A percentile compares a stretch with the other conserved stretches of the same genome.
phyloP scores from a whole-genome alignment of 2,113 vertebrate genomes.

The Gavia stellata region DNA sequence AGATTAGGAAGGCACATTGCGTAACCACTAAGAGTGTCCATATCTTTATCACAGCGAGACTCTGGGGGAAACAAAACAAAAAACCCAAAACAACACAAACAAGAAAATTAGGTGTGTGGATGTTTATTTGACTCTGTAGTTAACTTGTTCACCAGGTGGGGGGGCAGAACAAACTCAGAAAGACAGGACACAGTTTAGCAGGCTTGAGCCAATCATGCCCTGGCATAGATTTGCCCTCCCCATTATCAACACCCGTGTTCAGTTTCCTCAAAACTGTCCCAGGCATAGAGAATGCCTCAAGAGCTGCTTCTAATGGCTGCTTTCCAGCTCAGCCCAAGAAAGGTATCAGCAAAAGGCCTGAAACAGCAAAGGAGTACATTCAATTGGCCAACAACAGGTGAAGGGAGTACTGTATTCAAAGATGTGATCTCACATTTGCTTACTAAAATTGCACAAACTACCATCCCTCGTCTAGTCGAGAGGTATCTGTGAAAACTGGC shows the following conservation, averaged over 20 bases:
- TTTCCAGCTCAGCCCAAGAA: not conserved
- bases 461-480: not conserved
- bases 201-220: not conserved
- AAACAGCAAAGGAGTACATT: not conserved
- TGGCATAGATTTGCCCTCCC: not conserved
- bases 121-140: not conserved
- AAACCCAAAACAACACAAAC: not conserved
- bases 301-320: not conserved
- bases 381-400: not conserved
- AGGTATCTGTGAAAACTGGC: not conserved
- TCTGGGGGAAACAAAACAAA: conserved; percentile 64
- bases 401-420: not conserved
- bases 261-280: not conserved
- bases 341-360: not conserved
- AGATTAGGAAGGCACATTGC: conserved; percentile 96
- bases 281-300: not conserved
- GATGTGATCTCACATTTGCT: not conserved
- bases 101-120: not conserved
- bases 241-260: not conserved
- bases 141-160: not conserved
- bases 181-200: not conserved
- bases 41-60: conserved; percentile 92
- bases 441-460: not conserved
- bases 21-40: conserved; percentile 93
- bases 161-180: not conserved